Evolutionary conservation across 2,113 vertebrate species (phyloP).

Genomic region (Burhinus oedicnemus): DNA sequence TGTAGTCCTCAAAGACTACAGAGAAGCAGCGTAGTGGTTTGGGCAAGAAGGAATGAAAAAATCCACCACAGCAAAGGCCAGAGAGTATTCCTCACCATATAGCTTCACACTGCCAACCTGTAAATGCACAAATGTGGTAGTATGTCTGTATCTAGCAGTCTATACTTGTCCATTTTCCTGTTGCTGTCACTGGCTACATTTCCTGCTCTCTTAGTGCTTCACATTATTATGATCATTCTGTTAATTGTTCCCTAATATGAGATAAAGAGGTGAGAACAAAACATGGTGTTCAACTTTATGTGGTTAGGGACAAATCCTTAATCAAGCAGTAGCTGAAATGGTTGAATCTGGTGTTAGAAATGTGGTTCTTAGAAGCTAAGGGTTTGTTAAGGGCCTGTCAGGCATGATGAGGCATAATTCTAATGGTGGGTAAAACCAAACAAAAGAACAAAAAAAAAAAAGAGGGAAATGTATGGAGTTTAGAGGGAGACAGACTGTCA

Average conservation of each 20-base stretch:
- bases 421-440: not conserved
- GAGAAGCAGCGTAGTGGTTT: not conserved
- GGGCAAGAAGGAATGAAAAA: not conserved
- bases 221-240: not conserved
- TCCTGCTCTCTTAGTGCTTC: not conserved
- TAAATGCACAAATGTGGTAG: too few relatives aligned
- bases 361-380: not conserved
- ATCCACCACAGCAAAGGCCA: not conserved
- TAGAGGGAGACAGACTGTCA: not conserved
- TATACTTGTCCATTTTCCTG: not conserved
- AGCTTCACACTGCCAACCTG: not conserved
- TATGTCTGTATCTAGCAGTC: too few relatives aligned
- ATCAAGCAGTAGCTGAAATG: not conserved
- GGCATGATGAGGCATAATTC: not conserved
- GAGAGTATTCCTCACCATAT: not conserved
- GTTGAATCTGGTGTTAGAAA: not conserved
- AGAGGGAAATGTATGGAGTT: not conserved
- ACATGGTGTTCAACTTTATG: not conserved
- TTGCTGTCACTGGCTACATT: not conserved
- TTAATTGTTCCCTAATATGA: not conserved
- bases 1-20: not conserved
- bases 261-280: not conserved
- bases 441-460: not conserved
- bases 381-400: not conserved
- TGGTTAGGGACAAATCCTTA: not conserved